phyloP scores from a whole-genome alignment of 2,113 vertebrate species.

The Sarotherodon lohbergeri region DNA sequence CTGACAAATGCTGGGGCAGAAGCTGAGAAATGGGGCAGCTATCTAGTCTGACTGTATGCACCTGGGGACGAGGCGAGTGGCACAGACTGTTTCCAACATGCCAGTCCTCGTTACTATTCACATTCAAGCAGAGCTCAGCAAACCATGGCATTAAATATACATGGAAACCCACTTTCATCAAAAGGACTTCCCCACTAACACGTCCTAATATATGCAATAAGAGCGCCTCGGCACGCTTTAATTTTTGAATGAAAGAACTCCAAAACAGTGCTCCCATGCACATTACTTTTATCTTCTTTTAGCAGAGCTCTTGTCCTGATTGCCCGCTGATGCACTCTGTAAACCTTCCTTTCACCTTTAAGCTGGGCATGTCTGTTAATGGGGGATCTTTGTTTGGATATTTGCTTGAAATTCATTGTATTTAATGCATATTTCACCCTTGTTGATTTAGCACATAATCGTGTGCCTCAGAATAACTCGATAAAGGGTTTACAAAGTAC shows the following conservation, averaged over 20 bases:
- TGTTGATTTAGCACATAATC: conserved; percentile 2
- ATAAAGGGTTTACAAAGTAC: background rate
- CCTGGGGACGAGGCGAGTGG: conserved; percentile 57
- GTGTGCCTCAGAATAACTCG: background rate
- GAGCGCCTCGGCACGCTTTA: background rate
- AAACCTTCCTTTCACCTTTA: background rate
- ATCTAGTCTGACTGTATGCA: conserved; percentile 30
- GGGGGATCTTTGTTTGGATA: background rate
- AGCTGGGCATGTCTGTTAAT: background rate
- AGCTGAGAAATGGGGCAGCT: conserved; percentile 8
- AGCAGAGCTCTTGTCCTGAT: background rate
- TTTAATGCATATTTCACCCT: conserved; percentile 19
- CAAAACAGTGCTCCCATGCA: background rate
- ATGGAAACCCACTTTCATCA: conserved; percentile 70
- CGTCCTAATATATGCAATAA: conserved; percentile 52
- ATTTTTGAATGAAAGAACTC: conserved; percentile 12
- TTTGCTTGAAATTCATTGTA: conserved; percentile 13
- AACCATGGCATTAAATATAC: conserved; percentile 71
- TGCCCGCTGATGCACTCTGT: background rate
- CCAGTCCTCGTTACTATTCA: conserved; percentile 68
- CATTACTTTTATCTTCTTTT: background rate
- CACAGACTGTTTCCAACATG: conserved; percentile 59
- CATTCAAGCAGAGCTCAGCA: conserved; percentile 55
- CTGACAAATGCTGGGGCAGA: conserved; percentile 20
- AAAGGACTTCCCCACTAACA: conserved; percentile 46